Base-by-base conservation (phyloP, 2,888 invertebrate species). In the Hyposoter didymator region DNA sequence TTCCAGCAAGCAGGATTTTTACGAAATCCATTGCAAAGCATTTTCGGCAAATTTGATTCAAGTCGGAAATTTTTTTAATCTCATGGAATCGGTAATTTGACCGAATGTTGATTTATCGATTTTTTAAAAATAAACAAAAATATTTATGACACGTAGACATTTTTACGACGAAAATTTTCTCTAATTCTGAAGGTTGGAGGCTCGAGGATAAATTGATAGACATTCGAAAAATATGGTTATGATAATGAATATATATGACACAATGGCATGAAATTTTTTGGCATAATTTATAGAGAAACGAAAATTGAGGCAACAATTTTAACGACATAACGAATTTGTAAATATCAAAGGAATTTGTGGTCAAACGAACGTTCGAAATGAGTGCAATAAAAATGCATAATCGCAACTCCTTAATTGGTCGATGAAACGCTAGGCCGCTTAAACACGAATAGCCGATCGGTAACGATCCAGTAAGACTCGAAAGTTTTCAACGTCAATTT, bases 361-460 rank as follows among this genome's bases (percentile, higher is more conserved):
- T 75, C 12, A 75, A 82, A 10, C 74, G 73, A 47, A 22, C 62
- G 78, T 39, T 78, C 35, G 62, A 47, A 67, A 84, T 64, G 74
- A 74, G 22, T 14, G 14, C 35, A 78, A 69, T 78, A 67, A 49
- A 59, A 67, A 14, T 12, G 52, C 7, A 14, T 22, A 43, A 69
- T 75, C 75, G 52, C 59, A 73, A 45, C 49, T 82, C 67, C 66
- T 22, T 76, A 67, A 83, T 82, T 62, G 73, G 72, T 79, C 78
- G 52, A 80, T 49, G 28, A 22, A 72, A 62, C 19, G 59, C 12
- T 47, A 67, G n/a, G n/a, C 39, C 22, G 28, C 55, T 59, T 59
- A 14, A 32, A 8, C 49, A 55, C 43, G 64, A 55, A 70, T 74
- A 43, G 19, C 28, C 49, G 64, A 62, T 64, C 59, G 55, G n/a